A percentile compares a stretch with the other conserved stretches of the same genome.
These are phyloP conservation scores for Macquaria australasica DNA, from an alignment of 2,113 vertebrate genomes.

Conservation along the genomic window DNA sequence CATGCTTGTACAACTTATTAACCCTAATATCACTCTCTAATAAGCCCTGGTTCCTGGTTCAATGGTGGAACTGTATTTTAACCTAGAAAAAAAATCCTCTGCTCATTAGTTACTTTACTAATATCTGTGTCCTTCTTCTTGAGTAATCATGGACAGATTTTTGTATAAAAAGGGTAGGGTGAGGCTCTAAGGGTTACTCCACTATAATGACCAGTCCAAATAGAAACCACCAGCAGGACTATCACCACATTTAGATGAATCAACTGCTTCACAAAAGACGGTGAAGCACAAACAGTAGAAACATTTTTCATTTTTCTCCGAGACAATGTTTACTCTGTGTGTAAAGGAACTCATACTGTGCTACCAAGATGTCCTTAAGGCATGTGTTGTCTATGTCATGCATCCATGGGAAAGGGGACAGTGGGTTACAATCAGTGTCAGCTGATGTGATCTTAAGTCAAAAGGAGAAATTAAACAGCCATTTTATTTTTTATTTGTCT, in stretches of 20 bases:
- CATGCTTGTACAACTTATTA: background rate
- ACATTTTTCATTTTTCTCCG: conserved; percentile 58
- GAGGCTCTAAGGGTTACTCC: conserved; percentile 47
- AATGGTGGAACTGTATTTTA: background rate
- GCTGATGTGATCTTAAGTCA: conserved; percentile 24
- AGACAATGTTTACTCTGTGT: conserved; percentile 32
- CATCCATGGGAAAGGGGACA: conserved; percentile 35
- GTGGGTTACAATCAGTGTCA: conserved; percentile 33
- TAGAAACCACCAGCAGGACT: conserved; percentile 56
- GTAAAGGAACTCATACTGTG: conserved; percentile 6
- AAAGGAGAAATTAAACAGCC: conserved; percentile 27
- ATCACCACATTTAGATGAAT: conserved; percentile 68
- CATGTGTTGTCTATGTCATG: conserved; percentile 33
- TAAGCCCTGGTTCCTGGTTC: background rate
- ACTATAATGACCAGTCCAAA: conserved; percentile 54
- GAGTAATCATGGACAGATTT: background rate
- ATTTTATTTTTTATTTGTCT: conserved; percentile 42
- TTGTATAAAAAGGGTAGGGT: background rate
- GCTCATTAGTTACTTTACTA: background rate
- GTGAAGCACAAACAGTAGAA: conserved; percentile 63
- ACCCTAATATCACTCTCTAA: background rate
- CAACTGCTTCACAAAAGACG: conserved; percentile 61
- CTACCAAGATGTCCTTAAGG: background rate
- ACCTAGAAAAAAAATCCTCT: background rate
- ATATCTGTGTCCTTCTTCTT: conserved; percentile 8